Base-by-base conservation (phyloP, 2,888 invertebrate genomes). In the Latrodectus hesperus region DNA sequence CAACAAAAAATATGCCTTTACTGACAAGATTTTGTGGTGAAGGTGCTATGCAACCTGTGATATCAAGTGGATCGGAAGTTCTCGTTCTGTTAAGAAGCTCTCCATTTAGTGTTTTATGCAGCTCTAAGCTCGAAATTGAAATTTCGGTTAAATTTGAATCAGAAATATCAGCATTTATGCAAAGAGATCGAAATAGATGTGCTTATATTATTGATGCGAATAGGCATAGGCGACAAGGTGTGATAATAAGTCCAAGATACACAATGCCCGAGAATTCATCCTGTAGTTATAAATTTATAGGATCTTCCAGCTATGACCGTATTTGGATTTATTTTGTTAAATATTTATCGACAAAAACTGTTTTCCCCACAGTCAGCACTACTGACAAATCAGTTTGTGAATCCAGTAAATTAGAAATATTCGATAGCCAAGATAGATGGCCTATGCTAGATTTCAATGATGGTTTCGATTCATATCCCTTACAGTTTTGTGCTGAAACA, bases 241-340 rank as follows among this genome's bases (percentile, higher is more conserved):
- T 85, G 38, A 89, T 89, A 64, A 73, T 68, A 38, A 89, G 77
- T 64, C 90, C 89, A 16, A 85, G 85, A 38, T 89, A 89, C 96
- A 96, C 92, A 95, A 96, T 1, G 93, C 96, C 96, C 0, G 95
- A 96, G 4, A 96, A 96, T 92, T 96, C 96, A 1, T 96, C 96
- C 6, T 96, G 96, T 92, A 95, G 95, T 89, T 96, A 96, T 92
- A 95, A 95, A 91, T 96, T 96, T 91, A 94, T 94, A 92, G 94
- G 94, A 91, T 90, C 90, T 73, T 88, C 89, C 26, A 89, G 89
- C 83, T 80, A 82, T 65, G 89, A 89, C 75, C 74, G 89, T 9
- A 95, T 97, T 83, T 97, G 97, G 97, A 94, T 97, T 90, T 96
- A 96, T 92, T 97, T 97, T 92, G 95, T 96, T 90, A 96, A 96